Conservation (phyloP, 2,888 invertebrate genomes). For the Cyrtodaria siliqua region DNA sequence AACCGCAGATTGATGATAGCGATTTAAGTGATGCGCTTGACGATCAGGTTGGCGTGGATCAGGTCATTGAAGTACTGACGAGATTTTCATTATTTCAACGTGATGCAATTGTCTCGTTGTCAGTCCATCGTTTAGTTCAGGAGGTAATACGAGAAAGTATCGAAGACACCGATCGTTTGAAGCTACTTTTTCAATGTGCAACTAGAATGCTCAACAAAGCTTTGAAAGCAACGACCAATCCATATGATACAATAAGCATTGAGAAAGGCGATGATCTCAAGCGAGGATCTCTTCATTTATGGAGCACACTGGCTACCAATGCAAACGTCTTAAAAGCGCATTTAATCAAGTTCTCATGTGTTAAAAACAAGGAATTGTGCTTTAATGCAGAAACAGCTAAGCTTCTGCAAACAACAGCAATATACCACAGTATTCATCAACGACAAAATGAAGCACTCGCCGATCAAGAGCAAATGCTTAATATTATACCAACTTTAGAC, state of each 20-base stretch:
- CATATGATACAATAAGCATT: constrained; percentile 11
- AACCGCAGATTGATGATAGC: constrained; percentile 18
- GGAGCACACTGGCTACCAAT: constrained; percentile 37
- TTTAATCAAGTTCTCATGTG: neutral
- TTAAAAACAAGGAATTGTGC: neutral
- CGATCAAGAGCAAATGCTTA: constrained; percentile 36
- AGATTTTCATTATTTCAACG: too few species aligned
- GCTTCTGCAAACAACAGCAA: neutral
- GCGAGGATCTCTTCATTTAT: constrained; percentile 26
- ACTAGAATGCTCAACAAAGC: constrained; percentile 37
- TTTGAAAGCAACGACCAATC: constrained; percentile 8
- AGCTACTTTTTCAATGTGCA: constrained; percentile 18
- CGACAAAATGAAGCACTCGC: constrained; percentile 43
- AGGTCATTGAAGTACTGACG: constrained; percentile 23
- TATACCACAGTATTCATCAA: constrained; percentile 43
- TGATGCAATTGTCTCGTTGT: too few species aligned
- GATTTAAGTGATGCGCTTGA: constrained; percentile 12
- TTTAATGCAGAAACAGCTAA: constrained; percentile 30
- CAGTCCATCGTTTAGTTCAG: constrained; percentile 50
- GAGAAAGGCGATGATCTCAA: neutral
- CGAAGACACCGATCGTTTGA: neutral
- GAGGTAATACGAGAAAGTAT: constrained; percentile 43
- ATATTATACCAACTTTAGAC: constrained; percentile 20
- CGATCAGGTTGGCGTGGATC: constrained; percentile 17
- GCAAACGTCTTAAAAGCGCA: constrained; percentile 15